Base-by-base conservation (phyloP, 2,888 invertebrate genomes). In the Clistopyga incitator region DNA sequence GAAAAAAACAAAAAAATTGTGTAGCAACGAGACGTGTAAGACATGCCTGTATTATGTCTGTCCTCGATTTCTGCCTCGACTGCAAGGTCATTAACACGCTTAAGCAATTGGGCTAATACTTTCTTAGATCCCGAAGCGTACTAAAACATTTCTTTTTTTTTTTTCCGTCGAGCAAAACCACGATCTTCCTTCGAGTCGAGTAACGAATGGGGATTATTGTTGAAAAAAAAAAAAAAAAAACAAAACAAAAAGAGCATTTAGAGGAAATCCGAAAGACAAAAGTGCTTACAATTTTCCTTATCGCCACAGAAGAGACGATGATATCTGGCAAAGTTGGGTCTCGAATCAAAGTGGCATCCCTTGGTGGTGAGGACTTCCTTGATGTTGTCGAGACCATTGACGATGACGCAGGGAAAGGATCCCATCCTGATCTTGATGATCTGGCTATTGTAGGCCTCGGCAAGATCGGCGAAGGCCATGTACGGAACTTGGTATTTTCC, bases 231-330 rank as follows among this genome's bases (percentile, higher is more conserved):
- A 34, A 29, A 29, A 29, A 29, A 29, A 29, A 29, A 34, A 1
- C 4, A 34, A 38, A 38, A 38, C 2, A 13, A 13, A 4, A 6
- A 8, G 6, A 13, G 3, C 1, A 68, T 10, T 0, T 1, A 10
- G 10, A 0, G 20, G 11, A 61, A 50, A 50, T 52, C 18, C 42
- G 3, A 45, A 34, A 85, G 87, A 83, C 68, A 70, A 61, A 52
- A 68, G 81, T 86, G 94, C 96, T 96, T 94, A 96, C 96, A 96
- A 90, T 96, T 95, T 88, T 96, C 95, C 89, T 95, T 95, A 91
- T 95, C 94, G 54, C 95, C 96, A 78, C 94, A 94, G 92, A 96
- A 96, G 23, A 96, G 94, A 67, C 94, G 93, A 84, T 95, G 94
- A 91, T 95, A 96, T 84, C 96, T 93, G 75, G 93, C 89, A 90